phyloP scores from a whole-genome alignment of 2,888 invertebrate genomes.

The Brachylomia viminalis region DNA sequence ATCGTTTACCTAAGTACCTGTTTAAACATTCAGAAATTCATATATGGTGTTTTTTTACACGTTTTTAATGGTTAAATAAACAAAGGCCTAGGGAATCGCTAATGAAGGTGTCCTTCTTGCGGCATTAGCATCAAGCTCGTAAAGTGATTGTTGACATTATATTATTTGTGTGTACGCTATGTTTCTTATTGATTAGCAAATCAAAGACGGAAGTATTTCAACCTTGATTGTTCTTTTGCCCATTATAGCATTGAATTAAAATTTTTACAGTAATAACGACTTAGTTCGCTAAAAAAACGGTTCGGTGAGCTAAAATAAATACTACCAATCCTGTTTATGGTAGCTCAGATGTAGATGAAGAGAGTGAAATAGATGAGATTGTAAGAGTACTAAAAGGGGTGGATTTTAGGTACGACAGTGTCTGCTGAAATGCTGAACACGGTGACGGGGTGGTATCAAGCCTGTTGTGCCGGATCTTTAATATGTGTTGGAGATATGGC shows the following conservation, averaged over 20 bases:
- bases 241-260: background rate
- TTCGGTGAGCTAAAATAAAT: too few species aligned
- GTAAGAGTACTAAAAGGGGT: too few species aligned
- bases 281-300: background rate
- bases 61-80: conserved; percentile 43
- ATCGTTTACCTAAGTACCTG: conserved; percentile 11
- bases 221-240: conserved; percentile 21
- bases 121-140: conserved; percentile 42
- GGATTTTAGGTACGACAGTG: too few species aligned
- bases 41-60: conserved; percentile 21
- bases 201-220: conserved; percentile 36
- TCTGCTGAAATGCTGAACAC: too few species aligned
- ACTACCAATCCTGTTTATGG: background rate
- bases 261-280: background rate
- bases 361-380: too few species aligned
- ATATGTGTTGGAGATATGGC: too few species aligned
- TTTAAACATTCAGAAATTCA: conserved; percentile 12
- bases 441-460: too few species aligned
- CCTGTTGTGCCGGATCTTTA: too few species aligned
- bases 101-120: conserved; percentile 57
- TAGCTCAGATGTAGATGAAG: background rate
- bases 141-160: conserved; percentile 51
- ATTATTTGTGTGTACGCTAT: conserved; percentile 34
- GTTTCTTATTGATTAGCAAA: conserved; percentile 50
- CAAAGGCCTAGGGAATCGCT: conserved; percentile 36